These are phyloP conservation scores for Drosophila robusta DNA, from an alignment of 2,888 invertebrate species.

Conservation along the genomic window DNA sequence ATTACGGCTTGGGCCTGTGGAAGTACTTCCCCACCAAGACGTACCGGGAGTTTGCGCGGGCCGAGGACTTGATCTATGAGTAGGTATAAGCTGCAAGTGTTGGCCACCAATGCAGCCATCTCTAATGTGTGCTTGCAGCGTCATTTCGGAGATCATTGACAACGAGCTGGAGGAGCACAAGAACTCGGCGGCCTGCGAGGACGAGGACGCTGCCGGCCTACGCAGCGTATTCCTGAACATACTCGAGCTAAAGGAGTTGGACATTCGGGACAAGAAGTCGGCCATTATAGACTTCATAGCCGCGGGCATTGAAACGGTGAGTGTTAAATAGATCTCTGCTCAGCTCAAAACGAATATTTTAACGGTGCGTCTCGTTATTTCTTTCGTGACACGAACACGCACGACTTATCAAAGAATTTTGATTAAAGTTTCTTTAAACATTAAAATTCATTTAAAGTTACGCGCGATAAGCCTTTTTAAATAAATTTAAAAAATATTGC, in stretches of 20 bases:
- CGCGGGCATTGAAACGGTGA: constrained; percentile 93
- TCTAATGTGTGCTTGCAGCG: constrained; percentile 85
- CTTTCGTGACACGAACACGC: too few species aligned
- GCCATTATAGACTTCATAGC: constrained; percentile 94
- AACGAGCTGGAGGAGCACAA: constrained; percentile 87
- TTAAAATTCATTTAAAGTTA: too few species aligned
- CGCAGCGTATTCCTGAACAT: constrained; percentile 92
- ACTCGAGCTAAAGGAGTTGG: constrained; percentile 89
- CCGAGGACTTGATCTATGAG: constrained; percentile 93
- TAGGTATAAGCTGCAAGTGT: constrained; percentile 84
- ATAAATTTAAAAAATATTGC: too few species aligned
- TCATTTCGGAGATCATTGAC: constrained; percentile 92
- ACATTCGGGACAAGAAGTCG: constrained; percentile 92
- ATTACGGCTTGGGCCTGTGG: constrained; percentile 92
- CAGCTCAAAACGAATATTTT: too few species aligned
- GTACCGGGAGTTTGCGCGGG: constrained; percentile 89
- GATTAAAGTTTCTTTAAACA: too few species aligned
- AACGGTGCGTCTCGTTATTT: too few species aligned
- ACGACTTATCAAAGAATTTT: too few species aligned
- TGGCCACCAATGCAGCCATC: constrained; percentile 7
- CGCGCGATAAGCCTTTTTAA: too few species aligned
- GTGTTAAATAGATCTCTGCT: constrained; percentile 15
- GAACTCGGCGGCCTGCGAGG: constrained; percentile 86
- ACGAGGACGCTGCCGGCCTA: constrained; percentile 86
- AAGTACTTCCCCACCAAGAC: constrained; percentile 91